Evolutionary conservation across 2,888 invertebrate species (phyloP).

Genomic region (Trachelus iudaicus): DNA sequence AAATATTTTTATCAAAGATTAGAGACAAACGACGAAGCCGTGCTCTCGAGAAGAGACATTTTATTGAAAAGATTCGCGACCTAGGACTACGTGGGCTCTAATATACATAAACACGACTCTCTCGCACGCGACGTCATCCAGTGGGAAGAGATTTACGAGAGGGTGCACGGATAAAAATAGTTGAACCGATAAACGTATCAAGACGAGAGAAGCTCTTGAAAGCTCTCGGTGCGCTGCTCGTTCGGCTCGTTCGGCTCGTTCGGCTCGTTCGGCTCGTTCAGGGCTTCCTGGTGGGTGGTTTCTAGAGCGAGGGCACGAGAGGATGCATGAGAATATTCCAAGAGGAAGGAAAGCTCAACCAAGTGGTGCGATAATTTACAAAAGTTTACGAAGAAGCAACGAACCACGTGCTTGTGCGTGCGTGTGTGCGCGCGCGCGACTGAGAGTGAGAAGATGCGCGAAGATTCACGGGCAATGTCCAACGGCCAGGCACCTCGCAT

Average conservation of each 20-base stretch:
- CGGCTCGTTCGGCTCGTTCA: no score
- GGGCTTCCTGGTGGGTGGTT: constrained; percentile 20
- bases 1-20: no score
- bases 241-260: constrained; percentile 11
- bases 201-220: constrained; percentile 15
- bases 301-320: neutral
- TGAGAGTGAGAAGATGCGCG: constrained; percentile 23
- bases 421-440: neutral
- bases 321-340: neutral
- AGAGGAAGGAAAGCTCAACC: constrained; percentile 4
- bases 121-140: constrained; percentile 34
- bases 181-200: constrained; percentile 5
- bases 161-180: constrained; percentile 24
- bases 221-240: constrained; percentile 10
- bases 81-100: constrained; percentile 24
- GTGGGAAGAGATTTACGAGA: constrained; percentile 42
- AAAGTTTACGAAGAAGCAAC: constrained; percentile 45
- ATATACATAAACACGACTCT: constrained; percentile 35
- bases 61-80: neutral
- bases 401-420: constrained; percentile 37
- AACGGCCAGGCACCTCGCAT: constrained; percentile 39
- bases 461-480: constrained; percentile 45
- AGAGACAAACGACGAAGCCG: no score
- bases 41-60: no score
- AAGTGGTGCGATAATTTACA: constrained; percentile 38